phyloP scores from a whole-genome alignment of 2,888 invertebrate genomes.

The Gymnosoma rotundatum region DNA sequence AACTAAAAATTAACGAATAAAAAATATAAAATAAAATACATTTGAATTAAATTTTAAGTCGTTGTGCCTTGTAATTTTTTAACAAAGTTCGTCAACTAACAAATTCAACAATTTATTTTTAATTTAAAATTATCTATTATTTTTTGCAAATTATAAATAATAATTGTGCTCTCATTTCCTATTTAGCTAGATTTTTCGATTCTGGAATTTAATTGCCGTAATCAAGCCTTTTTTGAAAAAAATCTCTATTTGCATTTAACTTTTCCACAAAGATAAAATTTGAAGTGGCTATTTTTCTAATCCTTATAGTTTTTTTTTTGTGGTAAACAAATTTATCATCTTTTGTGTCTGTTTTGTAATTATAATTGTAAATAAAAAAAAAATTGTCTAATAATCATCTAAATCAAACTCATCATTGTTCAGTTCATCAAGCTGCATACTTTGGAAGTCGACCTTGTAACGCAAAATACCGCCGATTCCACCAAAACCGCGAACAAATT shows the following conservation, averaged over 20 bases:
- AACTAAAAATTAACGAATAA: not conserved
- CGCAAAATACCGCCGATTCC: constrained; percentile 99
- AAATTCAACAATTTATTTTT: not conserved
- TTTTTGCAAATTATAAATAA: not conserved
- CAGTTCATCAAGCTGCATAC: constrained; percentile 96
- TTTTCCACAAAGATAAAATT: not conserved
- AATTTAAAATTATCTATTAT: not conserved
- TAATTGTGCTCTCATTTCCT: not conserved
- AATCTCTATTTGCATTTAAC: constrained; percentile 36
- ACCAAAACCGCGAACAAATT: constrained; percentile 99
- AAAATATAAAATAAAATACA: not conserved
- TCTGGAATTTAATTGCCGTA: not conserved
- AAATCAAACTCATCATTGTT: constrained; percentile 92
- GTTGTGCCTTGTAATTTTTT: not conserved
- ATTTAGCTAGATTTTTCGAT: not conserved
- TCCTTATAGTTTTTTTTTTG: constrained; percentile 6
- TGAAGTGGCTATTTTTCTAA: not conserved
- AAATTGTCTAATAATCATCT: constrained; percentile 92
- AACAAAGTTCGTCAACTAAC: not conserved
- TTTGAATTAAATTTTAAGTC: not conserved
- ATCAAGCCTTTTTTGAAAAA: not conserved
- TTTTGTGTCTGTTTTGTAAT: constrained; percentile 42
- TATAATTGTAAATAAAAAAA: constrained; percentile 25
- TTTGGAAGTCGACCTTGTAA: constrained; percentile 99
- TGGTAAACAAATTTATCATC: constrained; percentile 35